phyloP scores from a whole-genome alignment of 2,888 invertebrate genomes.

The Chymomyza fuscimana region DNA sequence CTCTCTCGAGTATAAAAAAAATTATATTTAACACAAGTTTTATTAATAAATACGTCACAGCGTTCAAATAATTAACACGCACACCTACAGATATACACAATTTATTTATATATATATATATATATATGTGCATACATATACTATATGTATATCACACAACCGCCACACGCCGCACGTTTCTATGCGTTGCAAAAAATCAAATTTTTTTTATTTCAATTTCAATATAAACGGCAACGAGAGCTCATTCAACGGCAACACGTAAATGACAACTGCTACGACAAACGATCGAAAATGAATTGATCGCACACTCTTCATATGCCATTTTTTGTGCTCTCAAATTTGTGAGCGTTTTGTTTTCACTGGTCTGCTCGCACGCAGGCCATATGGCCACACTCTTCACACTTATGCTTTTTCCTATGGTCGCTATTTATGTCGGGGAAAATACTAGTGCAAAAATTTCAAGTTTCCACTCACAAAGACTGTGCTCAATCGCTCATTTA shows the following conservation, averaged over 20 bases:
- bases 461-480: not conserved
- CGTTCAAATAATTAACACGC: constrained; percentile 51
- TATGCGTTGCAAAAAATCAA: constrained; percentile 52
- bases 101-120: constrained; percentile 7
- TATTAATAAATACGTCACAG: constrained; percentile 48
- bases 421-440: not conserved
- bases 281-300: constrained; percentile 72
- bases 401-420: not conserved
- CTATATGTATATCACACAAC: constrained; percentile 30
- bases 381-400: not conserved
- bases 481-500: not conserved
- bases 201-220: constrained; percentile 23
- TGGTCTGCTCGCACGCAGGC: not conserved
- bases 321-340: not conserved
- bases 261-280: constrained; percentile 64
- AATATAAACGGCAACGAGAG: constrained; percentile 15
- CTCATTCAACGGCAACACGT: constrained; percentile 36
- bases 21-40: constrained; percentile 31
- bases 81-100: constrained; percentile 22
- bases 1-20: too few relatives aligned
- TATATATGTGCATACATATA: constrained; percentile 35
- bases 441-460: not conserved
- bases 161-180: constrained; percentile 49
- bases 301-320: not conserved
- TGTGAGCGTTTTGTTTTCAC: not conserved